Percentiles rank a stretch among this genome's conserved stretches.
Evolutionary conservation across 1,140 invertebrate genomes (phyloP).

Genomic region (Apis florea): DNA sequence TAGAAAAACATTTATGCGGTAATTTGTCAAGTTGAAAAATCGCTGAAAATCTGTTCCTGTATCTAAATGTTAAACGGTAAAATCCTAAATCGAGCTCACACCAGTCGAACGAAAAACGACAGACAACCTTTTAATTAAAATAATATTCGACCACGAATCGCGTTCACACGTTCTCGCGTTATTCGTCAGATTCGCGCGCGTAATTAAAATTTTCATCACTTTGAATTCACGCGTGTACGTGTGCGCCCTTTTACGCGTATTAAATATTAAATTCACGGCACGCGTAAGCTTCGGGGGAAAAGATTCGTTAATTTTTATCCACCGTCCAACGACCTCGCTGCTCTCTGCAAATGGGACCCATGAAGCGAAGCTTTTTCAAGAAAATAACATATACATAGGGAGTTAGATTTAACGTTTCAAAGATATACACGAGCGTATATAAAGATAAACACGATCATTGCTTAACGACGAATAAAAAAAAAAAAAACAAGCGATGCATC

Average conservation of each 20-base stretch:
- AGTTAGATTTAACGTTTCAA: neutral
- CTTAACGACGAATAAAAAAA: neutral
- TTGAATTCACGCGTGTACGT: conserved; percentile 8
- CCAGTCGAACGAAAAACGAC: neutral
- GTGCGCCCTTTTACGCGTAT: neutral
- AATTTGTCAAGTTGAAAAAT: neutral
- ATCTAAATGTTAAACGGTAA: neutral
- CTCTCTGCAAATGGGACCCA: neutral
- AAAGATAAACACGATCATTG: neutral
- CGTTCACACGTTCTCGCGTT: neutral
- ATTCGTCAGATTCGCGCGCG: neutral
- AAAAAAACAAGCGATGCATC: neutral
- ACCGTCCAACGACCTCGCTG: neutral
- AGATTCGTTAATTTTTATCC: conserved; percentile 30
- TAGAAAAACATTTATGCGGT: neutral
- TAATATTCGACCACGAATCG: conserved; percentile 19
- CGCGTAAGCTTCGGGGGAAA: neutral
- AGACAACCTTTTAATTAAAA: conserved; percentile 35
- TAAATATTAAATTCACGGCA: conserved; percentile 32
- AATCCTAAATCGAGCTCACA: neutral
- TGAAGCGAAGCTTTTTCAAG: neutral
- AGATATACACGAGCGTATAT: neutral
- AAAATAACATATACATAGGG: neutral
- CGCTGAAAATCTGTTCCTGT: neutral
- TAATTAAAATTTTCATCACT: conserved; percentile 42